Base-by-base conservation (phyloP, 2,113 vertebrate species). In the Leptosomus discolor region DNA sequence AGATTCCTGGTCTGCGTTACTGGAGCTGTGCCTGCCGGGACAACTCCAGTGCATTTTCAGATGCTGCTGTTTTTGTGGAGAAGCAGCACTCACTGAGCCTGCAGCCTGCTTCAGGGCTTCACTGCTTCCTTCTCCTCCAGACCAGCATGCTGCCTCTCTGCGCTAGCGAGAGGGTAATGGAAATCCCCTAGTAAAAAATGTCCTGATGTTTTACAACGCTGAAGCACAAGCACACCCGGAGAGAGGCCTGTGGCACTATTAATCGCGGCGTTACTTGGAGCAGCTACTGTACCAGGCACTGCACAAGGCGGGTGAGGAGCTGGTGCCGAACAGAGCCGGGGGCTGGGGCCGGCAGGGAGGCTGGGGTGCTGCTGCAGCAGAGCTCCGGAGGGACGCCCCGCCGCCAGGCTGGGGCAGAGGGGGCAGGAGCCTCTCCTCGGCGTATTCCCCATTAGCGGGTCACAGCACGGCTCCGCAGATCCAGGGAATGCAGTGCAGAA, bases 141-240 rank as follows among this genome's bases (percentile, higher is more conserved):
- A 75, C 39, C 67, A 29, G 41, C 2, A 1, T 4, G 54, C 65
- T 2, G 37, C 86, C 64, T 32, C 88, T 21, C 60, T 27, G 69
- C 2, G 3, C 82, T 36, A 68, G 71, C 46, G 48, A 11, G 50
- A 69, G 75, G 32, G 91, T 19, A 63, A 26, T 34, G 94, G 94
- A 96, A 97, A 96, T 94, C 91, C 93, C 93, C 91, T 77, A 58
- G 76, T 89, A 89, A 94, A 97, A 94, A 53, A 15, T 56, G 51
- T 67, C 94, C 95, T 81, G 89, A 24, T 78, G 95, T 91, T 96
- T 95, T 75, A 89, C 68, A 87, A 34, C 0, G 21, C 70, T 17
- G 75, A 11, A 70, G 70, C 91, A 53, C 74, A 53, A 89, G 87
- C 3, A 2, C 68, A 89, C 58, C 89, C 5, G 9, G 88, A 69